phyloP scores from a whole-genome alignment of 2,113 vertebrate species.

The Leptocoma aspasia region DNA sequence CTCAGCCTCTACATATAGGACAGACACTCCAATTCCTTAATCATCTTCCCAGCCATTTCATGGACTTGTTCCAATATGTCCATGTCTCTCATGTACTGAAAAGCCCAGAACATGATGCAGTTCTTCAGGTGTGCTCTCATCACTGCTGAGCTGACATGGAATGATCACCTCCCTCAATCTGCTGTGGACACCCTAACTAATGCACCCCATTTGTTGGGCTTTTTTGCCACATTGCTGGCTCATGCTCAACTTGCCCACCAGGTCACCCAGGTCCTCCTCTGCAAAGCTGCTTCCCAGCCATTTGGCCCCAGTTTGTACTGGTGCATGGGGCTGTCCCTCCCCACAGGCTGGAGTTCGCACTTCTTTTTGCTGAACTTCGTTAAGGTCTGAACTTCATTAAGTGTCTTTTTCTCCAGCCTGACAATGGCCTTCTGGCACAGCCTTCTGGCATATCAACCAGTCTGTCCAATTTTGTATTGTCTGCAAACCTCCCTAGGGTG shows the following conservation, averaged over 20 bases:
- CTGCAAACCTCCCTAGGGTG: background rate
- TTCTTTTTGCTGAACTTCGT: background rate
- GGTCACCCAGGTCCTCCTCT: background rate
- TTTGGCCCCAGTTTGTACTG: background rate
- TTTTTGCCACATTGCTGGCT: background rate
- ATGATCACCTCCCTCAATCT: background rate
- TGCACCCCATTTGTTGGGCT: background rate
- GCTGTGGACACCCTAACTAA: background rate
- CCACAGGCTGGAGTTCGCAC: accelerated
- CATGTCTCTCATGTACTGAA: background rate
- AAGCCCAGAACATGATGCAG: background rate
- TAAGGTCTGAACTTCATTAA: background rate
- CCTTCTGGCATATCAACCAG: background rate
- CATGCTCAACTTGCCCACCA: background rate
- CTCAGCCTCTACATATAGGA: background rate
- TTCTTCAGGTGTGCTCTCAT: background rate
- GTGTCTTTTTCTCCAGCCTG: background rate
- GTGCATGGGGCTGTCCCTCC: background rate
- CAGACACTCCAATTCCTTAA: background rate
- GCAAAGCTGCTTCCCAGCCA: background rate
- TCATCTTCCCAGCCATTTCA: background rate
- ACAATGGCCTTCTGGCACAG: background rate
- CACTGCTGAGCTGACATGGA: background rate
- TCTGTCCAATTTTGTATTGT: background rate
- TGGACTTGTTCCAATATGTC: background rate